phyloP scores from a whole-genome alignment of 1,140 invertebrate species.

The Pogonomyrmex barbatus region DNA sequence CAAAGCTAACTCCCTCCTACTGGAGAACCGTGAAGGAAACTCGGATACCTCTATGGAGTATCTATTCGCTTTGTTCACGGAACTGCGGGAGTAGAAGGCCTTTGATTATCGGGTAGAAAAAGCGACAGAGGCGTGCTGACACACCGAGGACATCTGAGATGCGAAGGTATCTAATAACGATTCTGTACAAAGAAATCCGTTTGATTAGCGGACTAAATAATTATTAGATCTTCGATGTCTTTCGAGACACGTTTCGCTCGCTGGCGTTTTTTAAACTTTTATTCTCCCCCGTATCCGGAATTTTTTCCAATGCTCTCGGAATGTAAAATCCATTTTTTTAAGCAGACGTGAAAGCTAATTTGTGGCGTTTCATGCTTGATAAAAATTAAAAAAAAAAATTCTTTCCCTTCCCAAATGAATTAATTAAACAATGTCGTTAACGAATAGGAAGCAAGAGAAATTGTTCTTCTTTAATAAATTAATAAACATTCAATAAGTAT shows the following conservation, averaged over 20 bases:
- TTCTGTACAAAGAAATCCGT: not conserved
- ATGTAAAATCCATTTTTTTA: not conserved
- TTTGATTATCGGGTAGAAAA: conserved; percentile 48
- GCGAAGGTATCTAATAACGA: conserved; percentile 33
- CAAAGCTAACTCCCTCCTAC: not conserved
- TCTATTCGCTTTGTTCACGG: conserved; percentile 39
- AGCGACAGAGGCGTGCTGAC: not conserved
- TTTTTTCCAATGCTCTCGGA: not conserved
- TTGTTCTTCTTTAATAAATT: conserved; percentile 9
- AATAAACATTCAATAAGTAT: not conserved
- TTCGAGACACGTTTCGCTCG: not conserved
- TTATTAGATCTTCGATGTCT: not conserved
- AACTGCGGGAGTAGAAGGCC: not conserved
- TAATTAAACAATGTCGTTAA: not conserved
- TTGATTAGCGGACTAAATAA: not conserved
- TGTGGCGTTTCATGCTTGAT: conserved; percentile 3
- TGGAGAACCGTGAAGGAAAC: conserved; percentile 29
- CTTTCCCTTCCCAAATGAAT: not conserved
- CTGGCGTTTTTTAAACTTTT: conserved; percentile 19
- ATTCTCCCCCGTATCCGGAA: not conserved
- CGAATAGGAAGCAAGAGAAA: not conserved
- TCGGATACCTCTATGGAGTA: conserved; percentile 20
- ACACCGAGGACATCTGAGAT: conserved; percentile 17
- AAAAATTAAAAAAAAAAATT: not conserved
- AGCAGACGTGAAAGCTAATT: not conserved